phyloP scores from a whole-genome alignment of 2,797 vertebrate species.

The Zenarchopterus dispar region DNA sequence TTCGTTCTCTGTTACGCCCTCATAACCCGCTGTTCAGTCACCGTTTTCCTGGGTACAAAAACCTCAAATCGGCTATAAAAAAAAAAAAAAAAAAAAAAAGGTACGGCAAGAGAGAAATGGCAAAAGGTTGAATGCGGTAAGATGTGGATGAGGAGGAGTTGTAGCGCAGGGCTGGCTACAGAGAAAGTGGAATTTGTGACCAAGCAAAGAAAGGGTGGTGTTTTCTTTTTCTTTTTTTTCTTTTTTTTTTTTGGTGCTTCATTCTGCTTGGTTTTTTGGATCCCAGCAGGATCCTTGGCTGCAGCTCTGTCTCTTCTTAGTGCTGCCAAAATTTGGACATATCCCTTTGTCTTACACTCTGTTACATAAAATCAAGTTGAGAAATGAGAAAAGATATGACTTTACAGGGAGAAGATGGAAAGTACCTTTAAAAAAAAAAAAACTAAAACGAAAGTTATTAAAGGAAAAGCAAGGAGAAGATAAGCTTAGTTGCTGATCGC shows the following conservation, averaged over 20 bases:
- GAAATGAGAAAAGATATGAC: slow-evolving; percentile 67
- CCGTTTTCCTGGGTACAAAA: slow-evolving; percentile 79
- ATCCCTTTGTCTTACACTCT: slow-evolving; percentile 83
- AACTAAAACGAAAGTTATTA: slow-evolving; percentile 12
- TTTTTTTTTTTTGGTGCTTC: slow-evolving; percentile 78
- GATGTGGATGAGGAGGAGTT: slow-evolving; percentile 85
- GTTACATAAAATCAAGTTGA: slow-evolving; percentile 75
- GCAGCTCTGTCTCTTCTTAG: slow-evolving; percentile 86
- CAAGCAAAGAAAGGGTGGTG: slow-evolving; percentile 87
- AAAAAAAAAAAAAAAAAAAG: slow-evolving; percentile 59
- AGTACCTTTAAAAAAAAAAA: slow-evolving; percentile 26
- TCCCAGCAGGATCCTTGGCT: slow-evolving; percentile 92
- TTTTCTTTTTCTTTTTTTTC: slow-evolving; percentile 78
- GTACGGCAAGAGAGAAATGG: slow-evolving; percentile 83
- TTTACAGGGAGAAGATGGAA: slow-evolving; percentile 56
- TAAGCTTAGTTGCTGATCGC: slow-evolving; percentile 66
- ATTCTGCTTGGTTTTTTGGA: slow-evolving; percentile 85
- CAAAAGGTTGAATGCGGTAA: slow-evolving; percentile 86
- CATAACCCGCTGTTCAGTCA: slow-evolving; percentile 75
- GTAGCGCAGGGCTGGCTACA: slow-evolving; percentile 82
- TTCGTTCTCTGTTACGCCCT: slow-evolving; percentile 70
- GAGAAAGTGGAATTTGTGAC: slow-evolving; percentile 88
- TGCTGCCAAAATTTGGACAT: slow-evolving; percentile 87
- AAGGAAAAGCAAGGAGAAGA: slow-evolving; percentile 59
- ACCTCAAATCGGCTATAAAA: slow-evolving; percentile 75